Percentiles rank a stretch among this genome's conserved stretches.
phyloP scores from a whole-genome alignment of 2,888 invertebrate species.

The Ichneumon xanthorius region DNA sequence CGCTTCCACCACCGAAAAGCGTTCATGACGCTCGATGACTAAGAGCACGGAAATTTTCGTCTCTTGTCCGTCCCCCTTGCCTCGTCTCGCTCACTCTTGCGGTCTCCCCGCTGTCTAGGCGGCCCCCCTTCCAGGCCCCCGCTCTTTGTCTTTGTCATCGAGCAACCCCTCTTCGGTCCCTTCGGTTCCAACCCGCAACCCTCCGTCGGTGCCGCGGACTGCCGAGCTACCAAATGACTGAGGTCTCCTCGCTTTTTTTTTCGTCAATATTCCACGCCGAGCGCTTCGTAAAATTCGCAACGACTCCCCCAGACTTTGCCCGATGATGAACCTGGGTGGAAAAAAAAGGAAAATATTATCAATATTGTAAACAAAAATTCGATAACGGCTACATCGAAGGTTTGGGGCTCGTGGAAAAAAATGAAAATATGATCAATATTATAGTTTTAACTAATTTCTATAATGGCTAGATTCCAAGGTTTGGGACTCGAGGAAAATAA shows the following conservation, averaged over 20 bases:
- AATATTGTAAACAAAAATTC: not conserved
- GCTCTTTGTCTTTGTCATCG: slow-evolving; percentile 69
- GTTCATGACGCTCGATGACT: slow-evolving; percentile 68
- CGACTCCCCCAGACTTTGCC: slow-evolving; percentile 1
- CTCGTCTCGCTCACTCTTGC: slow-evolving; percentile 42
- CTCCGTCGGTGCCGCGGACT: slow-evolving; percentile 24
- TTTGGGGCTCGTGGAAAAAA: no score
- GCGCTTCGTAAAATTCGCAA: slow-evolving; percentile 11
- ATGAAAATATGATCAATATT: not conserved
- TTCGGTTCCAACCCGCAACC: slow-evolving; percentile 49
- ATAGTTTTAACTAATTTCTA: not conserved
- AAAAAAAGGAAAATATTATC: not conserved
- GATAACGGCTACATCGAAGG: no score
- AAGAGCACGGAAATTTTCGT: slow-evolving; percentile 68
- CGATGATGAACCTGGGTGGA: not conserved
- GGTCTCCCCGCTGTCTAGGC: slow-evolving; percentile 58
- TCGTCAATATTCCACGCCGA: slow-evolving; percentile 21
- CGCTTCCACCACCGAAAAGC: slow-evolving; percentile 59
- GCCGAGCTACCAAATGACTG: slow-evolving; percentile 48
- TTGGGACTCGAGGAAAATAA: not conserved
- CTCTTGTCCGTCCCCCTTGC: slow-evolving; percentile 60
- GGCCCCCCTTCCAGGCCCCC: slow-evolving; percentile 29
- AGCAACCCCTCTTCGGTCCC: slow-evolving; percentile 64
- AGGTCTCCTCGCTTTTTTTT: slow-evolving; percentile 38
- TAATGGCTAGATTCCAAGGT: no score